Evolutionary conservation across 2,888 invertebrate species (phyloP).

Genomic region (Drosophila birchii): DNA sequence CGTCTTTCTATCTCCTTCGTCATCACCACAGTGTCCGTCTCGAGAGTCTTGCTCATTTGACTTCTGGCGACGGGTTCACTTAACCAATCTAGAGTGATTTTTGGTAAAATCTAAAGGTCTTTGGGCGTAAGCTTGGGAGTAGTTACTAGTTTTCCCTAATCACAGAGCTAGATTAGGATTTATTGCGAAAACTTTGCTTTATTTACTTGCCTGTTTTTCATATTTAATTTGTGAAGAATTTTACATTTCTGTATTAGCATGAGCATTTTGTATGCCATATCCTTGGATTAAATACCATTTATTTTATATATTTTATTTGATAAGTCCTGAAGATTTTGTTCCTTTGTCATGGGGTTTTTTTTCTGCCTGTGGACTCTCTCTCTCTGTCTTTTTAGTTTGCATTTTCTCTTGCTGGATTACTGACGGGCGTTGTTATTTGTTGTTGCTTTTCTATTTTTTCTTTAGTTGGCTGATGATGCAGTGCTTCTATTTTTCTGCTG

Average conservation of each 20-base stretch:
- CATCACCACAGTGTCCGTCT: not conserved
- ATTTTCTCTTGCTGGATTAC: not conserved
- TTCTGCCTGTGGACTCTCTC: not conserved
- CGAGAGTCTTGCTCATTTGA: slow-evolving; percentile 15
- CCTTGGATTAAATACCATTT: not conserved
- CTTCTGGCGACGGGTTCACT: slow-evolving; percentile 22
- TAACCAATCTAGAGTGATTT: slow-evolving; percentile 6
- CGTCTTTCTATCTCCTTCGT: not conserved
- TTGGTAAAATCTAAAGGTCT: not conserved
- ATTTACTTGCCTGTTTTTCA: not conserved
- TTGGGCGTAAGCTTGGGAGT: no score
- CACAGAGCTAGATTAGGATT: not conserved
- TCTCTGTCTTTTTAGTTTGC: not conserved
- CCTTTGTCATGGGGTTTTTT: no score
- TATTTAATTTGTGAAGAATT: not conserved
- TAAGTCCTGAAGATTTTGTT: no score
- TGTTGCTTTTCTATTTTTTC: not conserved
- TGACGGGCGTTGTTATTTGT: not conserved
- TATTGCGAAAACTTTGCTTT: not conserved
- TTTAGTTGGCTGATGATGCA: not conserved
- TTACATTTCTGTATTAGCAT: not conserved
- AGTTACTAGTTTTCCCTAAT: no score
- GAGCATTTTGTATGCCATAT: not conserved
- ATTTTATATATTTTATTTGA: slow-evolving; percentile 5
- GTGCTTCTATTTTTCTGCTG: slow-evolving; percentile 19